Evolutionary conservation across 2,113 vertebrate genomes (phyloP).

Genomic region (Suncus etruscus): DNA sequence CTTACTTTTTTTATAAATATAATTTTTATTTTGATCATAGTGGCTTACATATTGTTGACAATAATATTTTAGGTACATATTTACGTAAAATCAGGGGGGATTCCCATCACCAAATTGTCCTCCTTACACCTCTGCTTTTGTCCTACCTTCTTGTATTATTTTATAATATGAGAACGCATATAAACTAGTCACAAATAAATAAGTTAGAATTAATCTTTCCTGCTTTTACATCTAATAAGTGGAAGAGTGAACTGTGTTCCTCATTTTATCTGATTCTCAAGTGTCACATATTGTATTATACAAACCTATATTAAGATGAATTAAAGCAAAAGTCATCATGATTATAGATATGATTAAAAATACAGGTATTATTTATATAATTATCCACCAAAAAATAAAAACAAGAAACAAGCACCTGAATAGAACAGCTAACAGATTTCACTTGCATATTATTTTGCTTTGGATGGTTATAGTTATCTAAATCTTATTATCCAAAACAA

Average conservation of each 20-base stretch:
- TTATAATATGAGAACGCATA: neutral
- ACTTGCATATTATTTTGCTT: neutral
- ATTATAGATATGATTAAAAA: neutral
- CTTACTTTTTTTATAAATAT: too few relatives aligned
- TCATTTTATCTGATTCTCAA: neutral
- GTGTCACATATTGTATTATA: neutral
- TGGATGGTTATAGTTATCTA: neutral
- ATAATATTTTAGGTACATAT: too few relatives aligned
- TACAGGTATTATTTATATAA: neutral
- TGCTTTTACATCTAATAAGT: neutral
- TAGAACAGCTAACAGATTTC: neutral
- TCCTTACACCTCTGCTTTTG: too few relatives aligned
- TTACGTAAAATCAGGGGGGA: too few relatives aligned
- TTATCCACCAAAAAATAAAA: neutral
- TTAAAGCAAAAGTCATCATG: neutral
- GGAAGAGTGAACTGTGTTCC: neutral
- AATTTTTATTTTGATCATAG: too few relatives aligned
- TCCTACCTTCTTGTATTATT: neutral
- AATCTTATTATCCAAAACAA: neutral
- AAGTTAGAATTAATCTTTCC: neutral
- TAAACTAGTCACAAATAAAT: slow-evolving; percentile 6
- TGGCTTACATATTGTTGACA: too few relatives aligned
- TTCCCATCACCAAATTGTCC: too few relatives aligned
- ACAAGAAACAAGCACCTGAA: too few relatives aligned
- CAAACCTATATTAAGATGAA: neutral